Conservation (phyloP, 2,113 vertebrate genomes). For the Panurus biarmicus region DNA sequence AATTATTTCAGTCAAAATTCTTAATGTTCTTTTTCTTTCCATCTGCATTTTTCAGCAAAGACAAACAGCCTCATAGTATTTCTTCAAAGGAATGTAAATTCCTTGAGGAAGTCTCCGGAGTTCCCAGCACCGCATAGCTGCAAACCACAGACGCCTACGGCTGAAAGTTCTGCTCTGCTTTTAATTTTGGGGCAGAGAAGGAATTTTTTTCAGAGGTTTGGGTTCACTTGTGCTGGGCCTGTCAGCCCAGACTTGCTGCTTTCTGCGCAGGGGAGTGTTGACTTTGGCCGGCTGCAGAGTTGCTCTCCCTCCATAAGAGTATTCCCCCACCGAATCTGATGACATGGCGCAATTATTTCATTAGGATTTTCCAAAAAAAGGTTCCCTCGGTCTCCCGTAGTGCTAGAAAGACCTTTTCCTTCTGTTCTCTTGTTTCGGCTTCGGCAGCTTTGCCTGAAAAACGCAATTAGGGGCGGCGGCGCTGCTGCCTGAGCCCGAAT, state of each 20-base stretch:
- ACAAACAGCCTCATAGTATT: conserved; percentile 55
- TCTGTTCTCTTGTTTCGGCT: not conserved
- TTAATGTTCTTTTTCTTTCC: conserved; percentile 30
- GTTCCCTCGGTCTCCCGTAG: not conserved
- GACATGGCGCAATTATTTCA: conserved; percentile 44
- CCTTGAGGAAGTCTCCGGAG: conserved; percentile 61
- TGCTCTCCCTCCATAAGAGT: not conserved
- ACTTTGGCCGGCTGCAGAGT: not conserved
- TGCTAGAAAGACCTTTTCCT: not conserved
- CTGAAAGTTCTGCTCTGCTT: conserved; percentile 53
- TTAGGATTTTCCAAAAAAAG: conserved; percentile 46
- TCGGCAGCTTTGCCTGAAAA: not conserved
- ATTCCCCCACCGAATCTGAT: conserved; percentile 44
- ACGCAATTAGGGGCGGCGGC: not conserved
- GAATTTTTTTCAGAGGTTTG: conserved; percentile 36
- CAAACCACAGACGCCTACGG: conserved; percentile 63
- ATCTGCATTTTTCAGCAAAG: conserved; percentile 40
- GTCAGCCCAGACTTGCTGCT: conserved; percentile 5
- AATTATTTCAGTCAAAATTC: not conserved
- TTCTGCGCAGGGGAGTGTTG: conserved; percentile 34
- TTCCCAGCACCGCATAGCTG: conserved; percentile 55
- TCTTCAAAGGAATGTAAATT: conserved; percentile 67
- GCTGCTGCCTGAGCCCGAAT: not conserved
- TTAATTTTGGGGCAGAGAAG: conserved; percentile 55
- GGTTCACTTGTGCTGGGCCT: conserved; percentile 33